Percentiles rank a stretch among this genome's conserved stretches.
Conservation (phyloP, 2,888 invertebrate genomes). For the Balanococcus diminutus region DNA sequence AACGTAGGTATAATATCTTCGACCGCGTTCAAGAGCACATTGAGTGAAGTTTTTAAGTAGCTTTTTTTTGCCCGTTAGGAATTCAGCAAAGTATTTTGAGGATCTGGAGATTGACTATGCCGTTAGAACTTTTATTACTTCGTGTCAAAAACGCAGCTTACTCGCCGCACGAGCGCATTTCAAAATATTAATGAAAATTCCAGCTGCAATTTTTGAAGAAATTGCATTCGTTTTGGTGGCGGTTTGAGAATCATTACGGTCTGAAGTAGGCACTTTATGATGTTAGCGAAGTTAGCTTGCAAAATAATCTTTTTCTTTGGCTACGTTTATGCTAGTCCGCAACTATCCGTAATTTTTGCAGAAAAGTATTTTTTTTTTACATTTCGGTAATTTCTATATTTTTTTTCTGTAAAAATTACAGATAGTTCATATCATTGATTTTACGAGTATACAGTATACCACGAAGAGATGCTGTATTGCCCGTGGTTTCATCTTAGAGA, state of each 20-base stretch:
- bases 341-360: too few relatives aligned
- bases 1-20: background rate
- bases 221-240: background rate
- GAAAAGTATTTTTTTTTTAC: too few relatives aligned
- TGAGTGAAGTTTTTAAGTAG: background rate
- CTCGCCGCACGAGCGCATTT: background rate
- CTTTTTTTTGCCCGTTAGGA: background rate
- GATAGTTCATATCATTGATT: too few relatives aligned
- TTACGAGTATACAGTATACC: too few relatives aligned
- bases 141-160: background rate
- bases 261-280: background rate
- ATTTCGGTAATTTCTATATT: too few relatives aligned
- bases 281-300: too few relatives aligned
- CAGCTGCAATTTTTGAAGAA: background rate
- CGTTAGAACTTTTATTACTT: background rate
- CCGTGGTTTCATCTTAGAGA: too few relatives aligned
- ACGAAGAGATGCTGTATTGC: too few relatives aligned
- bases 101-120: background rate
- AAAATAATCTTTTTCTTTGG: too few relatives aligned
- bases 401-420: too few relatives aligned
- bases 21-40: background rate
- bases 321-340: too few relatives aligned
- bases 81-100: background rate
- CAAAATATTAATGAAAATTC: background rate
- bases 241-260: background rate